Evolutionary conservation across 2,888 invertebrate genomes (phyloP), one percentile per base, ranked within the genome.

Genomic region (Scelioninae gen. 2): DNA sequence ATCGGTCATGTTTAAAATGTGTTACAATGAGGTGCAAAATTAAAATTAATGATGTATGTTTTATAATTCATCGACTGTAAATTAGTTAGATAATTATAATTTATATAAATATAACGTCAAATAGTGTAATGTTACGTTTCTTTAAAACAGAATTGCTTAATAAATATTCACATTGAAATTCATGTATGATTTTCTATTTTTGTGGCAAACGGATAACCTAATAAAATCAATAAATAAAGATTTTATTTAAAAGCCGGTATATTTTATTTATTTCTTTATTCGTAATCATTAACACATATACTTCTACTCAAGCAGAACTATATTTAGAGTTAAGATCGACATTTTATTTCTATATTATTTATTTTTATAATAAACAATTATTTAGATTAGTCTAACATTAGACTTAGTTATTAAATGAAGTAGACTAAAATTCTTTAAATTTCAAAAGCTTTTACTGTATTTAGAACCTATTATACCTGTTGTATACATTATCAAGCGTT

Each of bases 101-200:
- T 61, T 69, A 69, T 63, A 63, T 52, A 48, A 69, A 69, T 48
- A 61, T 35, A 41, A 55, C 18, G 31, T 22, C n/a, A 55, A 33
- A 61, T 69, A 70, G 63, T 70, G 57, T 70, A 70, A 63, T 63
- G 70, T 70, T 70, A 70, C 63, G 52, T 57, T 70, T 70, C 52
- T 50, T 64, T 57, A 19, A 57, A 63, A 33, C 35, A 50, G 39
- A 60, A 63, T 33, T 70, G 52, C 57, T 55, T 57, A 70, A 70
- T 63, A 70, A 70, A 71, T 52, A 57, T 64, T 64, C 63, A 71
- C 64, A 64, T 70, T 61, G 46, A 63, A 63, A 70, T 63, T 61
- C 33, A 39, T 63, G 63, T 70, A 63, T 16, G 60, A 61, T 39
- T 60, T 50, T 55, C 53, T 61, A 55, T 50, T 70, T 61, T 70